Conservation (phyloP, 2,113 vertebrate genomes). For the Zosterops japonicus region DNA sequence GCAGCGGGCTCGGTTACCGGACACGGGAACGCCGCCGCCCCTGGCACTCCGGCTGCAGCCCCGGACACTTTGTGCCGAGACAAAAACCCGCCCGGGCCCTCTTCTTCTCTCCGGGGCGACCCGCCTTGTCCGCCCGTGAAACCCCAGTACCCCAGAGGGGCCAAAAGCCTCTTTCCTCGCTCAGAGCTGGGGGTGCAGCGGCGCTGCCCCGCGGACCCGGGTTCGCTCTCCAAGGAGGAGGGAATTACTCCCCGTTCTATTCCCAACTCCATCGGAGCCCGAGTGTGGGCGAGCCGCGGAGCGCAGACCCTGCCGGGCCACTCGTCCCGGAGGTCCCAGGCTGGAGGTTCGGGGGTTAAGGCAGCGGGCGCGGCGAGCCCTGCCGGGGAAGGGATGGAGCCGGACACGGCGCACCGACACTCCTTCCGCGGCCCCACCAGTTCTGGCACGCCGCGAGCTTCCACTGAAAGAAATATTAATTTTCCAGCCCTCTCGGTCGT, state of each 20-base stretch:
- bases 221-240: neutral
- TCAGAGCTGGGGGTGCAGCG: neutral
- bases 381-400: neutral
- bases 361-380: neutral
- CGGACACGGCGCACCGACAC: slow-evolving; percentile 4
- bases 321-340: neutral
- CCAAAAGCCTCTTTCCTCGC: neutral
- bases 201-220: neutral
- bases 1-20: slow-evolving; percentile 4
- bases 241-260: neutral
- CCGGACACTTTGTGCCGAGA: neutral
- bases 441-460: slow-evolving; percentile 14
- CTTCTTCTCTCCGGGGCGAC: neutral
- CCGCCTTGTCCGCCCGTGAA: neutral
- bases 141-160: neutral
- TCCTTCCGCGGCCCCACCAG: slow-evolving; percentile 3
- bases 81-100: neutral
- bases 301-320: neutral
- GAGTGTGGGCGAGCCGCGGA: neutral
- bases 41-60: neutral
- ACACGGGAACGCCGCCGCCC: neutral
- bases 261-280: neutral
- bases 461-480: slow-evolving; percentile 15
- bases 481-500: slow-evolving; percentile 3
- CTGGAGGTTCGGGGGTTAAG: slow-evolving; percentile 1